Evolutionary conservation across 2,113 vertebrate species (phyloP), one percentile per base, ranked within the genome.

Genomic region (Oreamnos americanus): DNA sequence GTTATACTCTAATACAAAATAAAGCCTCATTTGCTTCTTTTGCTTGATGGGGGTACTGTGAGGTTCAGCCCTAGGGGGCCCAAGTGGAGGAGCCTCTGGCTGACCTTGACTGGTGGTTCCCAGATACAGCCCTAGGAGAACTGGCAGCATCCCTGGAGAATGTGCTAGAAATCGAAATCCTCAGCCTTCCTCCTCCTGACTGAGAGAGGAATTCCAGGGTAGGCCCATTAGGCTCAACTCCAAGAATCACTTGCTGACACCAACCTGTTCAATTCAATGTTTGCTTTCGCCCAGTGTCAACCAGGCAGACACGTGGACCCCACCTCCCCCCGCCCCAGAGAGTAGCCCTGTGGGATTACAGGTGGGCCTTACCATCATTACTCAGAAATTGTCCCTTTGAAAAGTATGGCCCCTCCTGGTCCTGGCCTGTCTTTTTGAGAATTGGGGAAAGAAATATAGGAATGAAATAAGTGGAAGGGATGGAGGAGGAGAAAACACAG

Each of bases 261-360:
- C 55, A 39, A 19, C 11, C 2, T 14, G 5, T 39, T 39, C 19
- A 36, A 23, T 71, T 57, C 51, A 30, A 1, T 4, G 23, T n/a
- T 43, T 19, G 12, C 17, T 91, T 19, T 45, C 4, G 10, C 11
- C 19, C 16, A 23, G 16, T 36, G 55, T 21, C 57, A 43, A 6
- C 21, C 26, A 5, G 14, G 25, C 8, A 39, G 87, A 39, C 15
- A 17, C 0, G 5, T 26, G 51, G 17, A 71, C 67, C 26, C 81
- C 17, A 9, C 17, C 1, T 39, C 7, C 33, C 6, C 33, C 30
- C 1, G 11, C 4, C 10, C n/a, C 13, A 0, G n/a, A 33, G 25
- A 47, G 12, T 7, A 33, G n/a, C 28, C 78, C 51, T 81, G 60
- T 0, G 0, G 13, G 30, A 21, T 16, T 23, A 19, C 36, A 1